A percentile compares a stretch with the other conserved stretches of the same genome.
Evolutionary conservation across 2,113 vertebrate species (phyloP).

Genomic region (Cygnus atratus): DNA sequence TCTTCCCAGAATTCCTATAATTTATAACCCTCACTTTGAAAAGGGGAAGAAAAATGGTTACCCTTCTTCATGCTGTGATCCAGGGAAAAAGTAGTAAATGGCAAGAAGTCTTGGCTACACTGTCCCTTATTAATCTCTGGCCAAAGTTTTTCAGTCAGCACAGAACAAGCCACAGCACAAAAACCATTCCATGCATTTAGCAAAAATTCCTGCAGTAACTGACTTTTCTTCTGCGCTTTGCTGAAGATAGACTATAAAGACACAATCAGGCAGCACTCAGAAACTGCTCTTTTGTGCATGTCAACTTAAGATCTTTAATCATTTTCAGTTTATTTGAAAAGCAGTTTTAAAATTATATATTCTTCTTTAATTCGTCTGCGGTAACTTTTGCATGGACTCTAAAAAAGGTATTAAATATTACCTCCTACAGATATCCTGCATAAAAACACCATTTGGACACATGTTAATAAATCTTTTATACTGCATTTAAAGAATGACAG

Average conservation of each 20-base stretch:
- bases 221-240: neutral
- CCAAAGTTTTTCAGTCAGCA: neutral
- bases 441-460: neutral
- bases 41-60: neutral
- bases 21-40: neutral
- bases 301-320: neutral
- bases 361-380: neutral
- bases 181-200: neutral
- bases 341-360: neutral
- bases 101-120: neutral
- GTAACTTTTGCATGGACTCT: neutral
- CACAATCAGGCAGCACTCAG: neutral
- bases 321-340: constrained; percentile 27
- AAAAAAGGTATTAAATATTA: neutral
- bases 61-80: neutral
- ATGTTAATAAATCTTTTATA: constrained; percentile 37
- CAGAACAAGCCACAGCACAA: neutral
- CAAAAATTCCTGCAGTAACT: neutral
- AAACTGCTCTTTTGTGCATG: neutral
- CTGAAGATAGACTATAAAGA: neutral
- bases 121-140: neutral
- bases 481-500: constrained; percentile 38
- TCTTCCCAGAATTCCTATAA: neutral
- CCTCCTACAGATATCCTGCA: neutral
- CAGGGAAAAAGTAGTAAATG: neutral